These are phyloP conservation scores for Prosapia bicincta DNA, from an alignment of 2,888 invertebrate genomes.

Conservation along the genomic window DNA sequence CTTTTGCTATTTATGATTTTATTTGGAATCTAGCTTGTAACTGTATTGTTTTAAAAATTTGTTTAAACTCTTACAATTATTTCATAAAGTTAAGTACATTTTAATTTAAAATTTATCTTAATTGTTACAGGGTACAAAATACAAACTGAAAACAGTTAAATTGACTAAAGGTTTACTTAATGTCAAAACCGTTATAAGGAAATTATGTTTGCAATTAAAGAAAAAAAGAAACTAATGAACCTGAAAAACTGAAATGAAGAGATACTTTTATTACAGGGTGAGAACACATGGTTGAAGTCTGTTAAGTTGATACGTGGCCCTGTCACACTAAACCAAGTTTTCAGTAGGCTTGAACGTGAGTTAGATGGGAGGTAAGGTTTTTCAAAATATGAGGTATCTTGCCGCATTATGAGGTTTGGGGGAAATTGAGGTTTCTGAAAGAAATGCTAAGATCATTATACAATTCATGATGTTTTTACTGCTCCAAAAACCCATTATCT, in stretches of 20 bases:
- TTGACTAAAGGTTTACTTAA: not conserved
- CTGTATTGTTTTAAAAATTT: not conserved
- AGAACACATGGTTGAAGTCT: constrained; percentile 3
- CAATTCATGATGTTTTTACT: no score
- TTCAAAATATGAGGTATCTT: no score
- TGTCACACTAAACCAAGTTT: constrained; percentile 2
- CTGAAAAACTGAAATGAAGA: no score
- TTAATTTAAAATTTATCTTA: not conserved
- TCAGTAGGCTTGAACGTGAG: not conserved
- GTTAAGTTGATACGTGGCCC: not conserved
- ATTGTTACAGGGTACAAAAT: constrained; percentile 11
- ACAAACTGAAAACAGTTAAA: constrained; percentile 14
- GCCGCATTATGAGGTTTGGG: no score
- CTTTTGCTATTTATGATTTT: no score
- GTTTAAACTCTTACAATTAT: constrained; percentile 1
- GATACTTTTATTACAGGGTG: constrained; percentile 3
- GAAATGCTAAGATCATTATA: no score
- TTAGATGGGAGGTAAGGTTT: not conserved
- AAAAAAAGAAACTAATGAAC: not conserved
- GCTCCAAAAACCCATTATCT: no score
- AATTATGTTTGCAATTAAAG: not conserved
- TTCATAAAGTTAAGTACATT: not conserved
- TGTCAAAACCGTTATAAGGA: not conserved
- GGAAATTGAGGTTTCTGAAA: no score
- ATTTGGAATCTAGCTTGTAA: no score